Conservation (phyloP, 2,888 invertebrate genomes). For the Drosophila mimica region DNA sequence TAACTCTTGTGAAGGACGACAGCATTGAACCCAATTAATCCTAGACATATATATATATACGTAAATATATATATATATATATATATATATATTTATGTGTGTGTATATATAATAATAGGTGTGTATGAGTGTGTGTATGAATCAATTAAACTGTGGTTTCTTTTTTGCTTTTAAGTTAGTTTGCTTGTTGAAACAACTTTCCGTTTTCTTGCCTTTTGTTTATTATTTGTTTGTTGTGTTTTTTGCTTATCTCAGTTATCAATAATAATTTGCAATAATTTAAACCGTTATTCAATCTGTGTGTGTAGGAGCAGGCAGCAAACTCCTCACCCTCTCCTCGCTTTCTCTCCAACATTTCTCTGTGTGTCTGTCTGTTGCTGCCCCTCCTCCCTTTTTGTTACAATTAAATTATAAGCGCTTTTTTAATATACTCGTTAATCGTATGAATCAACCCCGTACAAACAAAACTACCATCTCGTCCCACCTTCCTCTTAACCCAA, state of each 20-base stretch:
- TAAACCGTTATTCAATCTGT: conserved; percentile 60
- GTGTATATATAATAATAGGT: conserved; percentile 56
- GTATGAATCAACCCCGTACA: conserved; percentile 14
- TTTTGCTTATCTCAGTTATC: conserved; percentile 49
- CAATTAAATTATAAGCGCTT: conserved; percentile 79
- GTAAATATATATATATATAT: conserved; percentile 36
- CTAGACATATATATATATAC: conserved; percentile 41
- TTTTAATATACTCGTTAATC: conserved; percentile 73
- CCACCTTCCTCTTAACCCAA: background rate
- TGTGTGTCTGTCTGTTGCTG: background rate
- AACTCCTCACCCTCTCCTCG: background rate
- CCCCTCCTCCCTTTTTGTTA: conserved; percentile 31
- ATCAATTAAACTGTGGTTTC: conserved; percentile 25
- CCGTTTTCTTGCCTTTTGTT: background rate
- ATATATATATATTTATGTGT: conserved; percentile 36
- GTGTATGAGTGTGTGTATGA: conserved; percentile 44
- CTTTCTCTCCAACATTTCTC: background rate
- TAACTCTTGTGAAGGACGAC: conserved; percentile 69
- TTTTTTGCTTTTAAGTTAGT: conserved; percentile 49
- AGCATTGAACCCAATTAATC: conserved; percentile 73
- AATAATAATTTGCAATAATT: conserved; percentile 73
- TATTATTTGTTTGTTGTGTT: conserved; percentile 18
- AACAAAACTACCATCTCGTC: background rate
- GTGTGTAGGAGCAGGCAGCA: conserved; percentile 37
- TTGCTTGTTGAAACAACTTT: conserved; percentile 42